A percentile compares a stretch with the other conserved stretches of the same genome.
These are phyloP conservation scores for Mycteria americana DNA, from an alignment of 2,797 vertebrate species.

Conservation along the genomic window DNA sequence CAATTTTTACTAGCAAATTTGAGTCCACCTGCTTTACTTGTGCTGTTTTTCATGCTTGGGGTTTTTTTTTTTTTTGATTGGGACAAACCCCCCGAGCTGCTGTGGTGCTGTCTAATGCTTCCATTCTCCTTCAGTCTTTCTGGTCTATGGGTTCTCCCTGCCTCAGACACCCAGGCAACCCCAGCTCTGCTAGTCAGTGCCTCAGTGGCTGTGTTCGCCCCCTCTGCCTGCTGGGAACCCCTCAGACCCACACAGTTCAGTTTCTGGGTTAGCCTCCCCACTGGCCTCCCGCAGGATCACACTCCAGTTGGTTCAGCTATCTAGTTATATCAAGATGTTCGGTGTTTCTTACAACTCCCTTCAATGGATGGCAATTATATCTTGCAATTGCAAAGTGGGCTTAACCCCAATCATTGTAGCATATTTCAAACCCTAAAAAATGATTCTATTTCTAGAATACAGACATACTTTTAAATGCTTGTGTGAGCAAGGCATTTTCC, in stretches of 20 bases:
- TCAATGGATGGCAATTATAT: not conserved
- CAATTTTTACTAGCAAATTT: not conserved
- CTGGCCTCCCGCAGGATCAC: not conserved
- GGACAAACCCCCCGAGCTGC: not conserved
- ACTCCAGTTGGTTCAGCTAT: not conserved
- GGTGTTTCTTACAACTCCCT: not conserved
- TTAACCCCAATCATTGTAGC: not conserved
- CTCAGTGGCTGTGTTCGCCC: not conserved
- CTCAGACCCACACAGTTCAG: not conserved
- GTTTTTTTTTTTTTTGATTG: not conserved
- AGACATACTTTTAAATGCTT: not conserved
- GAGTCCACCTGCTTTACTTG: not conserved
- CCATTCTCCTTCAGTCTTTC: not conserved
- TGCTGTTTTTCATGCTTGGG: not conserved
- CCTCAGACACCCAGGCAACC: not conserved
- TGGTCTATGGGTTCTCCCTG: not conserved
- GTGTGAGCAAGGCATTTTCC: constrained; percentile 28
- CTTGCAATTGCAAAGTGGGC: not conserved
- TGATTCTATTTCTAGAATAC: not conserved
- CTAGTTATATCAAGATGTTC: not conserved
- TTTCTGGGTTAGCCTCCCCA: not conserved
- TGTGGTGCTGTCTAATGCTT: not conserved
- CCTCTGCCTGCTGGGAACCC: not conserved
- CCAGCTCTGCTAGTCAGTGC: not conserved
- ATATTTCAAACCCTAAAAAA: constrained; percentile 14